These are phyloP conservation scores for Caenorhabditis sp. DNA, from an alignment of 2,888 invertebrate species.

Conservation along the genomic window DNA sequence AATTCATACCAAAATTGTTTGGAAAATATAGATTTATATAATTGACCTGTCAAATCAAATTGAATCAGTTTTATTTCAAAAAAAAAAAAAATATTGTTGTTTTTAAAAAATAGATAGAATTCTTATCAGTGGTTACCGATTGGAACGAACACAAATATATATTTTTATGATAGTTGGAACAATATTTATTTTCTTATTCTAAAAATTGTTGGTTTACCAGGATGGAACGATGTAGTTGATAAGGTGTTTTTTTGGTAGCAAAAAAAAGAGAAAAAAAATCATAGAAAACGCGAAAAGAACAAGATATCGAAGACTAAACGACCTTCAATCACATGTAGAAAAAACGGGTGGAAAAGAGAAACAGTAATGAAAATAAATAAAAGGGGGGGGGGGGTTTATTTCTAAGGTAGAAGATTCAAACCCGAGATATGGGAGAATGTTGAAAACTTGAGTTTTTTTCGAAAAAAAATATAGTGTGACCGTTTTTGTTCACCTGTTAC, in stretches of 20 bases:
- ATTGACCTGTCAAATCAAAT: neutral
- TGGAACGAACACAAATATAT: neutral
- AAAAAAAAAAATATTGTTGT: neutral
- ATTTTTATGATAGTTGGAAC: too few species aligned
- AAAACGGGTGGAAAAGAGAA: constrained; percentile 4
- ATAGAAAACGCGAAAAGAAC: constrained; percentile 5
- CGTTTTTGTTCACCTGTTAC: neutral
- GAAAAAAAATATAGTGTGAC: neutral
- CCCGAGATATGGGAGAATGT: constrained; percentile 1
- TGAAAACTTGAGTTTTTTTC: too few species aligned
- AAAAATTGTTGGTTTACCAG: neutral
- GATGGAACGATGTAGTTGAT: neutral
- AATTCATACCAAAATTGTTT: neutral
- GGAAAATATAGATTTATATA: neutral
- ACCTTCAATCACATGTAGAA: constrained; percentile 19
- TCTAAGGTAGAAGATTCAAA: constrained; percentile 9
- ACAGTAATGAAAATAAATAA: constrained; percentile 28
- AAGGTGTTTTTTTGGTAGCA: neutral
- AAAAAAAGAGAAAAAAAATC: neutral
- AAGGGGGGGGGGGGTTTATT: constrained; percentile 1
- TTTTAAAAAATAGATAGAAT: neutral
- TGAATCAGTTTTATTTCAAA: neutral
- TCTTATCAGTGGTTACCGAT: neutral
- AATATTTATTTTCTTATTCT: too few species aligned
- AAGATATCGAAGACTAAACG: constrained; percentile 8